These are phyloP conservation scores for Pseudochirops cupreus DNA, from an alignment of 2,797 vertebrate genomes.

Conservation along the genomic window DNA sequence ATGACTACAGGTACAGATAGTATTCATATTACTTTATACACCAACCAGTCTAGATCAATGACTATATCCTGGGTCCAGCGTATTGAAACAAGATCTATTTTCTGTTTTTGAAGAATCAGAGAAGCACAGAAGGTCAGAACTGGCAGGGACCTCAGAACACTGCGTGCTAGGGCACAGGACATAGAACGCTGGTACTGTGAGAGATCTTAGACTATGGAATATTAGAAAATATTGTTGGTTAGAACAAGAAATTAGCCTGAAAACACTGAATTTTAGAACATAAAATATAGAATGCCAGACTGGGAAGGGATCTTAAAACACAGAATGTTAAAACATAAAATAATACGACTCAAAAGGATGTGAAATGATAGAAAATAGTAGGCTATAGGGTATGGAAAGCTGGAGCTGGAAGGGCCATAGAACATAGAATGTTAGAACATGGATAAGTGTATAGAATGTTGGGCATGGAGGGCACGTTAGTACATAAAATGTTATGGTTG, in stretches of 20 bases:
- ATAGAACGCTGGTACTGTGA: background rate
- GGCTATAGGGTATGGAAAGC: background rate
- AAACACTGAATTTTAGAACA: background rate
- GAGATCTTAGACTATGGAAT: background rate
- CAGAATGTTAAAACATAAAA: background rate
- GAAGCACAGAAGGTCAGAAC: background rate
- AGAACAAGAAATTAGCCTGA: background rate
- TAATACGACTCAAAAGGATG: background rate
- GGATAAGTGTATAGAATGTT: background rate
- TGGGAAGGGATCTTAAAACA: background rate
- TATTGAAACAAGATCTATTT: background rate
- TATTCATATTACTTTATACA: background rate
- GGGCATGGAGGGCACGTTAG: background rate
- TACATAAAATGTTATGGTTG: background rate
- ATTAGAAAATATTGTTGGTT: background rate
- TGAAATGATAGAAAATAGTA: background rate
- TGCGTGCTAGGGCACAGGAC: background rate
- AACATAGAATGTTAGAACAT: background rate
- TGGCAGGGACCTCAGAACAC: background rate
- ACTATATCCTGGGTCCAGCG: rapidly evolving
- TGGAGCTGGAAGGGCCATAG: no score
- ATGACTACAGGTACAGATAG: background rate
- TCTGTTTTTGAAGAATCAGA: background rate
- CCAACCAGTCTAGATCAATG: background rate
- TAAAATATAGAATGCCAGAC: background rate